These are phyloP conservation scores for Sinohyriopsis cumingii DNA, from an alignment of 2,888 invertebrate genomes.

Conservation along the genomic window DNA sequence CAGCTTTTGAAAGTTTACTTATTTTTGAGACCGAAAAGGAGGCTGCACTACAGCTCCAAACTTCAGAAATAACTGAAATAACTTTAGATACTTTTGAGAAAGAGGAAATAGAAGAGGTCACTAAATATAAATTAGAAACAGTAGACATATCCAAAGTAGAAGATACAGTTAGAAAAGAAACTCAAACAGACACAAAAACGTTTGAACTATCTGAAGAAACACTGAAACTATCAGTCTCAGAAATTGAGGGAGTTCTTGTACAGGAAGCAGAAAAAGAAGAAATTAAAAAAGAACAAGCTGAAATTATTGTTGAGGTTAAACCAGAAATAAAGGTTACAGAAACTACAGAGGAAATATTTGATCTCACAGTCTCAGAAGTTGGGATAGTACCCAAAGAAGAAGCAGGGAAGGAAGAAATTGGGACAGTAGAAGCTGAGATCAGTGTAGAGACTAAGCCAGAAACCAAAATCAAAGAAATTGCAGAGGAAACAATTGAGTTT, in stretches of 20 bases:
- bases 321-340: conserved; percentile 4
- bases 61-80: not conserved
- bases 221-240: conserved; percentile 13
- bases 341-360: conserved; percentile 7
- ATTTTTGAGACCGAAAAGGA: not conserved
- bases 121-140: conserved; percentile 4
- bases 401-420: conserved; percentile 5
- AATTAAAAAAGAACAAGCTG: conserved; percentile 1
- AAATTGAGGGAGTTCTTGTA: conserved; percentile 15
- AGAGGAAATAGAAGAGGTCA: conserved; percentile 5
- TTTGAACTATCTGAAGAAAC: too few species aligned
- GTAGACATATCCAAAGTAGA: not conserved
- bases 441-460: conserved; percentile 5
- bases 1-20: not conserved
- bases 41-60: not conserved
- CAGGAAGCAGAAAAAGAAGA: conserved; percentile 19
- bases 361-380: conserved; percentile 7
- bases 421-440: not conserved
- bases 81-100: not conserved
- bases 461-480: conserved; percentile 11
- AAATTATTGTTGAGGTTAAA: not conserved
- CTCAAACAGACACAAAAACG: not conserved
- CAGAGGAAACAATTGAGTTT: conserved; percentile 2
- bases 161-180: not conserved
- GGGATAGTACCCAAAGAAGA: not conserved